Conservation (phyloP, 2,888 invertebrate genomes). For the Cataglyphis rosenhaueri region DNA sequence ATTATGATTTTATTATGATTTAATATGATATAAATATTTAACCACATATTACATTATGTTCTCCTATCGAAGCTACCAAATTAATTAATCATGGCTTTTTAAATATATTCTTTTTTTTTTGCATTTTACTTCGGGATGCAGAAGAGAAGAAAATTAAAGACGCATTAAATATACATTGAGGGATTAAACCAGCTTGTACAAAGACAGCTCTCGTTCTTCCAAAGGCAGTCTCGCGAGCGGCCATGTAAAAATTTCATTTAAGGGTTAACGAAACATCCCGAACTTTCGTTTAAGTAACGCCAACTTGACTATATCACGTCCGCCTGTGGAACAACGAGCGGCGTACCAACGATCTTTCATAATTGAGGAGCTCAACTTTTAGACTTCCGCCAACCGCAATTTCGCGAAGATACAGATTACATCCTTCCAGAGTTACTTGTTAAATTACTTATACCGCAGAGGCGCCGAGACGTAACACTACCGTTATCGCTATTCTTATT, state of each 20-base stretch:
- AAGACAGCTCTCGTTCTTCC: background rate
- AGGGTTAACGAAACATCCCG: conserved; percentile 38
- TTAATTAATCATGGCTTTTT: conserved; percentile 21
- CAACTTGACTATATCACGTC: conserved; percentile 23
- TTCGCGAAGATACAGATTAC: conserved; percentile 54
- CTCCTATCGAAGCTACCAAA: background rate
- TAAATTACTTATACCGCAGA: conserved; percentile 47
- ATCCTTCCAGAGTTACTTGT: conserved; percentile 48
- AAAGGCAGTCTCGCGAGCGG: conserved; percentile 2
- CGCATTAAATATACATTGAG: conserved; percentile 2
- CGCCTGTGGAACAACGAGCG: conserved; percentile 42
- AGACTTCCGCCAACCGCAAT: conserved; percentile 52
- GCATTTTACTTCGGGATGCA: conserved; percentile 1
- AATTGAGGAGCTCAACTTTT: conserved; percentile 56
- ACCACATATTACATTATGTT: background rate
- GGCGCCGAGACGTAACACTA: conserved; percentile 42
- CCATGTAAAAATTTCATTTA: conserved; percentile 45
- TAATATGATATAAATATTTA: background rate
- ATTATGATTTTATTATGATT: too few species aligned
- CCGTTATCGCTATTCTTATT: conserved; percentile 37
- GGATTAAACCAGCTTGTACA: conserved; percentile 21
- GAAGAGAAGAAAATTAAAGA: background rate
- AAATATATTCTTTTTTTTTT: background rate
- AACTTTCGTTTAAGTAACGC: conserved; percentile 42
- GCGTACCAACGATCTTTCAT: conserved; percentile 52